Percentiles rank a stretch among this genome's conserved stretches.
phyloP scores from a whole-genome alignment of 2,888 invertebrate species.

The Folsomia manolachei region DNA sequence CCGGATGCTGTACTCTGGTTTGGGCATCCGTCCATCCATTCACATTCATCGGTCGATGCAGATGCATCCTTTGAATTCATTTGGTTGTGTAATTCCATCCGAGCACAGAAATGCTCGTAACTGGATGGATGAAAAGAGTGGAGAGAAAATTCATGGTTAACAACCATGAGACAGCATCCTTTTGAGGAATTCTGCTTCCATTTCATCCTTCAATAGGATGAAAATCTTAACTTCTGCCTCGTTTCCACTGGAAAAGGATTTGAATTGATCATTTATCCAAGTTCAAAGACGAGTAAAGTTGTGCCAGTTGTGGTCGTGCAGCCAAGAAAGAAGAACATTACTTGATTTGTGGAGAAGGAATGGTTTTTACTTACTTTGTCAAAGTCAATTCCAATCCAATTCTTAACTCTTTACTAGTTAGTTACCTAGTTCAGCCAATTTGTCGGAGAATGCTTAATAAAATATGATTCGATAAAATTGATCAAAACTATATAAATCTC shows the following conservation, averaged over 20 bases:
- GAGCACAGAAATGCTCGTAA: background rate
- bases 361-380: too few species aligned
- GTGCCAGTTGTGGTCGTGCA: background rate
- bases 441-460: too few species aligned
- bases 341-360: background rate
- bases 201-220: slow-evolving; percentile 14
- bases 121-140: slow-evolving; percentile 19
- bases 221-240: slow-evolving; percentile 8
- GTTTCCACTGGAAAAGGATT: slow-evolving; percentile 3
- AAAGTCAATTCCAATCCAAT: too few species aligned
- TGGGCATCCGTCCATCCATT: slow-evolving; percentile 13
- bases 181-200: slow-evolving; percentile 16
- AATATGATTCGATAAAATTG: too few species aligned
- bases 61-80: slow-evolving; percentile 16
- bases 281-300: background rate
- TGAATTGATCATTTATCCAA: slow-evolving; percentile 1
- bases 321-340: too few species aligned
- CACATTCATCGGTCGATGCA: background rate
- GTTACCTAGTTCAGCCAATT: too few species aligned
- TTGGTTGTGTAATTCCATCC: slow-evolving; percentile 6
- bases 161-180: slow-evolving; percentile 36
- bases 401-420: too few species aligned
- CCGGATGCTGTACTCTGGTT: slow-evolving; percentile 34
- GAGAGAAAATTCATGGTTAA: slow-evolving; percentile 34
- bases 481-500: too few species aligned